phyloP scores from a whole-genome alignment of 2,888 invertebrate genomes.

The Siphonodentalium dalli region DNA sequence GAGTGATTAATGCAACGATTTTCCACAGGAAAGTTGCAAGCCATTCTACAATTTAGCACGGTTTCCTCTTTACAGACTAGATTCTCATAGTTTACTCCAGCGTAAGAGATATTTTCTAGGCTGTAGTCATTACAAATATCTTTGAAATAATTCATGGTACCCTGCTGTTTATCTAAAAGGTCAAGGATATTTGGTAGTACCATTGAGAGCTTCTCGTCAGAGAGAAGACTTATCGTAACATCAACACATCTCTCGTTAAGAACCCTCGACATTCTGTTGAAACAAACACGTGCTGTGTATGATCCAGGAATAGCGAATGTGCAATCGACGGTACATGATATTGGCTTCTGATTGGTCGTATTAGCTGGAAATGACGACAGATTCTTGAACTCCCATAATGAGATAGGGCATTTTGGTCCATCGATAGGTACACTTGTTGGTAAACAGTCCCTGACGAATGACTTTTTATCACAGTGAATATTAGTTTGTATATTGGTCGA shows the following conservation, averaged over 20 bases:
- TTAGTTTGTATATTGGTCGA: no score
- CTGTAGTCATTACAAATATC: conserved; percentile 43
- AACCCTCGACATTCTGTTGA: no score
- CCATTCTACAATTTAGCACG: conserved; percentile 36
- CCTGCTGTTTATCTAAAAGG: no score
- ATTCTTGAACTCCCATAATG: background rate
- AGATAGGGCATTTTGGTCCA: conserved; percentile 9
- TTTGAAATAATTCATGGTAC: no score
- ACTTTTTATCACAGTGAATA: conserved; percentile 45
- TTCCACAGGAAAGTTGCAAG: conserved; percentile 24
- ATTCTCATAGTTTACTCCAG: conserved; percentile 35
- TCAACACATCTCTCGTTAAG: no score
- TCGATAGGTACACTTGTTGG: conserved; percentile 5
- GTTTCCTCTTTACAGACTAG: conserved; percentile 41
- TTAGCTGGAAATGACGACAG: background rate
- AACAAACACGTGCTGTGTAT: no score
- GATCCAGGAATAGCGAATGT: no score
- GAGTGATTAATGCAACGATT: conserved; percentile 15
- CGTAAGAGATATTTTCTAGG: conserved; percentile 37
- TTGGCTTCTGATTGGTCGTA: no score
- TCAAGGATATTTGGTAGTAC: no score
- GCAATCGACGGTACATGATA: no score
- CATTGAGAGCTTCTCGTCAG: no score
- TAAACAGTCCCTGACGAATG: conserved; percentile 45
- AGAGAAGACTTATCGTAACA: no score